Evolutionary conservation across 2,113 vertebrate genomes (phyloP).

Genomic region (Silurus meridionalis): DNA sequence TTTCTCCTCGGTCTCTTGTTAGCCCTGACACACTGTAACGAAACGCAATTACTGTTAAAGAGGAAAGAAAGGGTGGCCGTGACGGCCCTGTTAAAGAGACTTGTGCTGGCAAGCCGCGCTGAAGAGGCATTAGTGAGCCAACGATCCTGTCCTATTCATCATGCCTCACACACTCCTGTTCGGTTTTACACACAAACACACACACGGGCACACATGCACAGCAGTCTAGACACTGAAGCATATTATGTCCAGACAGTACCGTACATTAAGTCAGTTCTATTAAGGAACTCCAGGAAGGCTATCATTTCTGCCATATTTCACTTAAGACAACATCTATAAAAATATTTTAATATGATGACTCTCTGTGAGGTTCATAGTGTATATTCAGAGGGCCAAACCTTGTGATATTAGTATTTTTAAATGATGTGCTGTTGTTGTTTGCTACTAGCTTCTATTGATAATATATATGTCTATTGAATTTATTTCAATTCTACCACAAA

Average conservation of each 20-base stretch:
- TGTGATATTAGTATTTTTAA: not conserved
- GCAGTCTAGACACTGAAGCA: slow-evolving; percentile 24
- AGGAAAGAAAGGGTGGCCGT: slow-evolving; percentile 57
- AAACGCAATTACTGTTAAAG: slow-evolving; percentile 63
- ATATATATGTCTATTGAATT: not conserved
- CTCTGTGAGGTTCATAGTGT: not conserved
- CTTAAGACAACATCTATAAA: not conserved
- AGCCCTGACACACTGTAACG: slow-evolving; percentile 60
- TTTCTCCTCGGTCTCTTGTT: slow-evolving; percentile 55
- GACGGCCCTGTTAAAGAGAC: slow-evolving; percentile 56
- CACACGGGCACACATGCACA: slow-evolving; percentile 13
- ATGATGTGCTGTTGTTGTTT: not conserved
- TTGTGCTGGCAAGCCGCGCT: slow-evolving; percentile 56
- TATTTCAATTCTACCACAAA: not conserved
- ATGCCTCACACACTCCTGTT: slow-evolving; percentile 39
- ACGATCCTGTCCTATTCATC: slow-evolving; percentile 56
- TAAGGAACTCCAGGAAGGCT: not conserved
- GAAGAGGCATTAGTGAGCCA: slow-evolving; percentile 57
- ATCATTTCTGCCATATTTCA: not conserved
- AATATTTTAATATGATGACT: not conserved
- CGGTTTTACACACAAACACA: slow-evolving; percentile 41
- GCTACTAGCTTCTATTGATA: not conserved
- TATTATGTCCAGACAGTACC: slow-evolving; percentile 18
- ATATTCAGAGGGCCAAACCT: not conserved
- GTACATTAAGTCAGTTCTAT: slow-evolving; percentile 29